Evolutionary conservation across 2,797 vertebrate genomes (phyloP).

Genomic region (Aphelocoma californica): DNA sequence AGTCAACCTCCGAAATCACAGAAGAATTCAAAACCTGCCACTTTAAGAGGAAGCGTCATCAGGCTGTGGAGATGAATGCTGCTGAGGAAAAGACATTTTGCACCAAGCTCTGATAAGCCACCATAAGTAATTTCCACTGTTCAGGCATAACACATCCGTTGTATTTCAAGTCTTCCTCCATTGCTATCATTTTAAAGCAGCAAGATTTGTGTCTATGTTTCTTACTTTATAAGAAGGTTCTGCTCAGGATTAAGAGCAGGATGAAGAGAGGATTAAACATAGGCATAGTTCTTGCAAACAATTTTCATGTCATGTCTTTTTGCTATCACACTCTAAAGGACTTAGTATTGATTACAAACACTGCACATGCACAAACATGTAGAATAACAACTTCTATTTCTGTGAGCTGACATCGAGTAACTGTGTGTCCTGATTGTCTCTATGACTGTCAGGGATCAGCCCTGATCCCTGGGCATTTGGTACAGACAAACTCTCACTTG

Average conservation of each 20-base stretch:
- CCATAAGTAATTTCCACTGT: neutral
- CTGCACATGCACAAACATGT: neutral
- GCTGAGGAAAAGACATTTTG: conserved; percentile 17
- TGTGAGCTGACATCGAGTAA: neutral
- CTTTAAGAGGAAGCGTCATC: neutral
- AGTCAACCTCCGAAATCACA: conserved; percentile 60
- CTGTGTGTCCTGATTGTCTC: neutral
- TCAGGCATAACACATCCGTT: neutral
- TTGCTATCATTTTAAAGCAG: neutral
- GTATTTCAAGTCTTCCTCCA: neutral
- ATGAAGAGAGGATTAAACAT: neutral
- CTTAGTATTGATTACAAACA: neutral
- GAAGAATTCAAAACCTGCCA: conserved; percentile 28
- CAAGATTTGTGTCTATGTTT: neutral
- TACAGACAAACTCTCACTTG: neutral
- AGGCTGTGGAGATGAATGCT: neutral
- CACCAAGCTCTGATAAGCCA: conserved; percentile 48
- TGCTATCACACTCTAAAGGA: neutral
- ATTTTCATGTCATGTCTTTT: neutral
- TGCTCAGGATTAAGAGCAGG: neutral
- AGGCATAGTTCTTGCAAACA: neutral
- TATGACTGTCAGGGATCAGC: neutral
- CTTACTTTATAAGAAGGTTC: neutral
- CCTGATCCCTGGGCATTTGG: neutral
- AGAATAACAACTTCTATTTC: neutral